Percentiles rank a stretch among this genome's conserved stretches.
These are phyloP conservation scores for Arenaria interpres DNA, from an alignment of 2,113 vertebrate genomes.

Conservation along the genomic window DNA sequence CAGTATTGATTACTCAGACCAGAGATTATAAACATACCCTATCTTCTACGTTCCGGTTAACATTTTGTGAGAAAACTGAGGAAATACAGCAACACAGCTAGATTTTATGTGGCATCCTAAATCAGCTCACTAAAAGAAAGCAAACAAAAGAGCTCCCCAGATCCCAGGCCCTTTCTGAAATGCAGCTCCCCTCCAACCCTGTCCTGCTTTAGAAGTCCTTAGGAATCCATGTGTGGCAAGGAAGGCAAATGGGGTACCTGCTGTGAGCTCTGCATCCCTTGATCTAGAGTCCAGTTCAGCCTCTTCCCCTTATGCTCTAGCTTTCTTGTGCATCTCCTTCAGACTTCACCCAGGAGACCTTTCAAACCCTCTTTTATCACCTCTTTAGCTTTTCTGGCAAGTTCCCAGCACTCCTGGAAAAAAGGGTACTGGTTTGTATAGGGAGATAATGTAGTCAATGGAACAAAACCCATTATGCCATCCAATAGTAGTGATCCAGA, in stretches of 20 bases:
- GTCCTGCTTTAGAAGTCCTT: not conserved
- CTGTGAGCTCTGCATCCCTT: not conserved
- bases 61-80: not conserved
- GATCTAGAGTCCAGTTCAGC: not conserved
- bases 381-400: not conserved
- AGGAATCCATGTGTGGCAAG: not conserved
- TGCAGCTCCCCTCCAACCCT: not conserved
- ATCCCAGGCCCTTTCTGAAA: not conserved
- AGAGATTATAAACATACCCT: not conserved
- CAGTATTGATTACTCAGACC: not conserved
- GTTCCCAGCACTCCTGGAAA: not conserved
- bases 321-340: not conserved
- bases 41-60: not conserved
- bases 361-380: not conserved
- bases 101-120: not conserved
- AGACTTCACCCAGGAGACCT: not conserved
- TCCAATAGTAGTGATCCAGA: not conserved
- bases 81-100: not conserved
- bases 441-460: not conserved
- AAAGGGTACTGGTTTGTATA: not conserved
- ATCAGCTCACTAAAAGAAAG: not conserved
- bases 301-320: not conserved
- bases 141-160: not conserved
- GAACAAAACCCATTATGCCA: not conserved
- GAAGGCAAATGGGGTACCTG: not conserved